phyloP scores from a whole-genome alignment of 2,888 invertebrate genomes.

The Cataglyphis albicans region DNA sequence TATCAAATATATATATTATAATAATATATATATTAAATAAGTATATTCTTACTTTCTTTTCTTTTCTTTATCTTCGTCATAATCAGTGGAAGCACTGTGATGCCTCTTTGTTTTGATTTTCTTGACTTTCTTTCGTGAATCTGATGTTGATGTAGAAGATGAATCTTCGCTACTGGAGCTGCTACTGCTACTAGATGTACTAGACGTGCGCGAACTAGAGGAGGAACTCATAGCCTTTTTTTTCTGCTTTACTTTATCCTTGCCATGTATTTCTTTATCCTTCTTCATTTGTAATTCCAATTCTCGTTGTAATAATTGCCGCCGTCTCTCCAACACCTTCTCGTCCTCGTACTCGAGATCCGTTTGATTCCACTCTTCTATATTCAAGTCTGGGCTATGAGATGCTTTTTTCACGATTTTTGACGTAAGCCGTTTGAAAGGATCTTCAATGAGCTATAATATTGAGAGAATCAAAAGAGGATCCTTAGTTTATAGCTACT shows the following conservation, averaged over 20 bases:
- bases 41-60: constrained; percentile 79
- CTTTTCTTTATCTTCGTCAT: constrained; percentile 88
- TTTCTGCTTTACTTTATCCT: constrained; percentile 88
- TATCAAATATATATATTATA: not conserved
- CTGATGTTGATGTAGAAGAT: constrained; percentile 88
- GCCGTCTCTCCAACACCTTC: constrained; percentile 91
- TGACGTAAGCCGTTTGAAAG: constrained; percentile 89
- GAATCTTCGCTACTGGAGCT: constrained; percentile 89
- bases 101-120: constrained; percentile 88
- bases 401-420: constrained; percentile 88
- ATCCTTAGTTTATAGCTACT: constrained; percentile 11
- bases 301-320: constrained; percentile 92
- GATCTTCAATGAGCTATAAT: constrained; percentile 87
- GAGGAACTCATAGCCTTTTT: constrained; percentile 90
- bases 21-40: constrained; percentile 35
- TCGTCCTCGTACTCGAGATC: constrained; percentile 94
- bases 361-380: constrained; percentile 92
- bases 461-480: constrained; percentile 16
- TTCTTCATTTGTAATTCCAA: constrained; percentile 93
- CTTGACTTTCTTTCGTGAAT: constrained; percentile 86
- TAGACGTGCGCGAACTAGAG: constrained; percentile 90
- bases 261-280: constrained; percentile 90
- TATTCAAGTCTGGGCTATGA: constrained; percentile 89
- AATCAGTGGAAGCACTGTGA: constrained; percentile 90
- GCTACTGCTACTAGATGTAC: constrained; percentile 89